These are phyloP conservation scores for Fragum fragum DNA, from an alignment of 2,888 invertebrate genomes.

Conservation along the genomic window DNA sequence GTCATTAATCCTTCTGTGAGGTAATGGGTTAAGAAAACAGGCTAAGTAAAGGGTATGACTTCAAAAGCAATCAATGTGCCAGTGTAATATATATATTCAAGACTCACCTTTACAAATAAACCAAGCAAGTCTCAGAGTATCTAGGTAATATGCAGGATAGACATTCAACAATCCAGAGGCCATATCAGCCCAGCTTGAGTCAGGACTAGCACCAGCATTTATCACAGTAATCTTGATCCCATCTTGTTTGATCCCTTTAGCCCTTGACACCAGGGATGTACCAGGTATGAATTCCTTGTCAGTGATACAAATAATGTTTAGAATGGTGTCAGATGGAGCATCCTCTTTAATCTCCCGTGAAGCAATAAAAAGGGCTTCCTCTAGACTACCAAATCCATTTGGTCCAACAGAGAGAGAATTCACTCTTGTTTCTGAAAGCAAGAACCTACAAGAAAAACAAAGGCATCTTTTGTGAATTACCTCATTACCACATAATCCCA, in stretches of 20 bases:
- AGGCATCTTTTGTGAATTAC: not conserved
- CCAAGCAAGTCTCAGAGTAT: constrained; percentile 14
- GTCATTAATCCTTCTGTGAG: too few relatives aligned
- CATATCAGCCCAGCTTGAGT: constrained; percentile 26
- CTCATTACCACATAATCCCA: constrained; percentile 1
- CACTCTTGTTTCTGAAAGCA: not conserved
- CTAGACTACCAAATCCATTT: not conserved
- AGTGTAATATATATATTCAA: too few relatives aligned
- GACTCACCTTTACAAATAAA: constrained; percentile 27
- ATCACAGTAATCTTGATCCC: constrained; percentile 42
- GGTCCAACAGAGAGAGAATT: not conserved
- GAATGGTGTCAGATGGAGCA: constrained; percentile 4
- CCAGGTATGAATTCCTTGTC: not conserved
- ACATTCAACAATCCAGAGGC: constrained; percentile 28
- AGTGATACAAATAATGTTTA: constrained; percentile 33
- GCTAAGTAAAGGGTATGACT: too few relatives aligned
- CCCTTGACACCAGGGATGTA: not conserved
- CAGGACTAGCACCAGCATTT: constrained; percentile 16
- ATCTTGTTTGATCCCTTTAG: constrained; percentile 2
- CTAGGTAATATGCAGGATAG: constrained; percentile 10
- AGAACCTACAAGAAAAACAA: not conserved
- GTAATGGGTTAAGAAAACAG: too few relatives aligned
- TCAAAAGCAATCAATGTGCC: too few relatives aligned
- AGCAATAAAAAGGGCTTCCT: constrained; percentile 21
- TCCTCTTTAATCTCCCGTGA: not conserved